Base-by-base conservation (phyloP, 2,113 vertebrate genomes). In the Odocoileus hemionus region DNA sequence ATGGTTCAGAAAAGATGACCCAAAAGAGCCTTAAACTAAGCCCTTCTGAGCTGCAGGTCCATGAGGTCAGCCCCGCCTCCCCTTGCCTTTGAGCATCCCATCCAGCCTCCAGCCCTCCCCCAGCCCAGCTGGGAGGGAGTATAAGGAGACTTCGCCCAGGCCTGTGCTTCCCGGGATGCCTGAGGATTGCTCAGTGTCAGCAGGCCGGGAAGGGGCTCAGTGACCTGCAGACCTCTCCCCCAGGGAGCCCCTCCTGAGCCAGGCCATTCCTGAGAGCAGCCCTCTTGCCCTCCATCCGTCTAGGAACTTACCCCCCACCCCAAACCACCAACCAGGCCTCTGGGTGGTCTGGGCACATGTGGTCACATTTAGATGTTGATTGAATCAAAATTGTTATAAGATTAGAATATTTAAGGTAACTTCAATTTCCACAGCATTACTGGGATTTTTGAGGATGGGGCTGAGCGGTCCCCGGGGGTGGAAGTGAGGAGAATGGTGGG, bases 341-440 rank as follows among this genome's bases (percentile, higher is more conserved):
- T 98, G 98, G 99, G 99, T 99, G 99, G 98, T 99, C 99, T 97
- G 97, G 94, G 98, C 96, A 98, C 99, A 99, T 99, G 98, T 99
- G 99, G 98, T 99, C 97, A 97, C 97, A 97, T 98, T 99, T 99
- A 99, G 95, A 99, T 98, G 98, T 98, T 93, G 96, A 98, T 99
- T 99, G 98, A 99, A 98, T 98, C 98, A 98, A 96, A 98, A 98
- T 98, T 99, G 98, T 98, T 95, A 97, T 96, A 97, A 99, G 99
- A 99, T 99, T 98, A 98, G 98, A 99, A 98, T 98, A 99, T 96
- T 97, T 98, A 87, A 98, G 98, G 98, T 98, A 99, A 99, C 98
- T 98, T 99, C 98, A 98, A 99, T 98, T 99, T 98, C 98, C 95
- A 96, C 97, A 85, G 98, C 98, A 99, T 99, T 99, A 98, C 98